Evolutionary conservation across 2,888 invertebrate genomes (phyloP).

Genomic region (Rhamphomyia laevipes): DNA sequence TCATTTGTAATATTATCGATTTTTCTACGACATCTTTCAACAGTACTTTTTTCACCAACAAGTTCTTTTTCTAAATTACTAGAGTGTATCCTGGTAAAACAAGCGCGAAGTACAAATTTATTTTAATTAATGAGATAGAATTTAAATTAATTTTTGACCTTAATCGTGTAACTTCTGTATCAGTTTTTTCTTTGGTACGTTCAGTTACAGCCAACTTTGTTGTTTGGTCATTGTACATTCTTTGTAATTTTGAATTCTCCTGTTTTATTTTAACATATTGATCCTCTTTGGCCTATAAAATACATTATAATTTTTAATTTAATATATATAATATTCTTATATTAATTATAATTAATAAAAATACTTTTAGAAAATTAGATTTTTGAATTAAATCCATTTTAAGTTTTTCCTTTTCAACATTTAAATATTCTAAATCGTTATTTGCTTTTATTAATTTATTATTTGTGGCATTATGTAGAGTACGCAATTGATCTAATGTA

Average conservation of each 20-base stretch:
- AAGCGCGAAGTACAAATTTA: background rate
- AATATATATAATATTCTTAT: background rate
- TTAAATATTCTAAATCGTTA: slow-evolving; percentile 31
- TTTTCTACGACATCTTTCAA: slow-evolving; percentile 29
- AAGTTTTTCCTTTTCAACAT: slow-evolving; percentile 29
- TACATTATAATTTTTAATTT: background rate
- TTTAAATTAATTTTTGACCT: slow-evolving; percentile 17
- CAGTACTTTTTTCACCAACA: slow-evolving; percentile 29
- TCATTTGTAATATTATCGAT: slow-evolving; percentile 30
- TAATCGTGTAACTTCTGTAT: slow-evolving; percentile 28
- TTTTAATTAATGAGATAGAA: background rate
- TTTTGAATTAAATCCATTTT: slow-evolving; percentile 28
- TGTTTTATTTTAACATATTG: slow-evolving; percentile 31
- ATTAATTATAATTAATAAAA: background rate
- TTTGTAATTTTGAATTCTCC: slow-evolving; percentile 29
- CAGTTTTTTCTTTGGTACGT: slow-evolving; percentile 24
- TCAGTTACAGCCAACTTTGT: slow-evolving; percentile 29
- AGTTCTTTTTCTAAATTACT: slow-evolving; percentile 32
- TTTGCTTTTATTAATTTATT: slow-evolving; percentile 32
- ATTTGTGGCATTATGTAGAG: slow-evolving; percentile 28
- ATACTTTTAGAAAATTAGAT: slow-evolving; percentile 29
- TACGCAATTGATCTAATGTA: slow-evolving; percentile 30
- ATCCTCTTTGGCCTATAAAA: slow-evolving; percentile 28
- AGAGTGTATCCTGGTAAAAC: slow-evolving; percentile 9
- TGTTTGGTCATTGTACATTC: slow-evolving; percentile 28